Conservation (phyloP, 1,140 invertebrate species). For the Mylabris phalerata region DNA sequence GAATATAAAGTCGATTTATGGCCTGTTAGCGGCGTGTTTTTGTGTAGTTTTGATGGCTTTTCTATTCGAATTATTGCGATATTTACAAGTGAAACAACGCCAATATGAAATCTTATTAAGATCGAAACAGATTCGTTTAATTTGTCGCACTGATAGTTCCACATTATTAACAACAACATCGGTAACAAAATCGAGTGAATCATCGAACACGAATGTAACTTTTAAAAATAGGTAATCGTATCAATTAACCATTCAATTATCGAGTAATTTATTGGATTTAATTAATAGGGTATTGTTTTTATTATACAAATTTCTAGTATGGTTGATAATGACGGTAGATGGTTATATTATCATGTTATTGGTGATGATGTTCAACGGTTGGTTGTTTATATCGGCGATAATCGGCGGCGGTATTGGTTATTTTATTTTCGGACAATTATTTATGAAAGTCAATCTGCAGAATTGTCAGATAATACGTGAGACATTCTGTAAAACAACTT, state of each 20-base stretch:
- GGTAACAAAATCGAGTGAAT: slow-evolving; percentile 18
- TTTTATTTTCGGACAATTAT: slow-evolving; percentile 45
- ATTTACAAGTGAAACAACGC: slow-evolving; percentile 38
- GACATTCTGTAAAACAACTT: slow-evolving; percentile 36
- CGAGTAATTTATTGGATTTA: slow-evolving; percentile 1
- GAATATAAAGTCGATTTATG: slow-evolving; percentile 24
- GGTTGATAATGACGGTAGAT: not conserved
- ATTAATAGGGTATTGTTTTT: not conserved
- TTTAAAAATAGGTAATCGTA: slow-evolving; percentile 26
- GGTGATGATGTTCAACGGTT: slow-evolving; percentile 85
- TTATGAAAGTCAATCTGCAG: slow-evolving; percentile 42
- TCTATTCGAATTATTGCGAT: slow-evolving; percentile 38
- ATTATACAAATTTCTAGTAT: not conserved
- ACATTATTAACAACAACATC: slow-evolving; percentile 23
- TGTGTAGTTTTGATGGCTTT: slow-evolving; percentile 33
- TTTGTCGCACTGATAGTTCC: slow-evolving; percentile 34
- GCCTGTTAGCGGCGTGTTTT: slow-evolving; percentile 33
- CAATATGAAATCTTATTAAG: slow-evolving; percentile 34
- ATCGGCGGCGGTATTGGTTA: slow-evolving; percentile 72
- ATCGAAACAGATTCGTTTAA: slow-evolving; percentile 34
- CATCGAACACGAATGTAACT: slow-evolving; percentile 24
- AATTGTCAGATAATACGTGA: slow-evolving; percentile 40
- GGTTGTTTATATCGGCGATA: slow-evolving; percentile 65
- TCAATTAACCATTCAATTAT: not conserved
- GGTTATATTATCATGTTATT: slow-evolving; percentile 84